These are phyloP conservation scores for Hydropotes inermis DNA, from an alignment of 2,113 vertebrate genomes.

Conservation along the genomic window DNA sequence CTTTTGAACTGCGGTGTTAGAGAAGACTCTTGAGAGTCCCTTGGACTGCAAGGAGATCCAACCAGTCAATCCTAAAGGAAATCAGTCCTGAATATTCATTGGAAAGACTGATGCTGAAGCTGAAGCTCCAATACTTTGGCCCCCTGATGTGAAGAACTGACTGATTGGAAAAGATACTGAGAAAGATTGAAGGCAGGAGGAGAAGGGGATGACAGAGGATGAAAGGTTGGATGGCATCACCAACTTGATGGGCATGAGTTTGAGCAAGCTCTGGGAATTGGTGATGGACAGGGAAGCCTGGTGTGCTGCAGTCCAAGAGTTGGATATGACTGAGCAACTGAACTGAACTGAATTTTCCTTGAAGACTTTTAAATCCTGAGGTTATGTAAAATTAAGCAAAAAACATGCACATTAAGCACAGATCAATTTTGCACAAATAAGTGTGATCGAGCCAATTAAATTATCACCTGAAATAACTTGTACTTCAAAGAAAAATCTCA, in stretches of 20 bases:
- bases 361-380: conserved; percentile 30
- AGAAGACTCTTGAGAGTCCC: not conserved
- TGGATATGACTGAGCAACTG: not conserved
- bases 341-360: not conserved
- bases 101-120: not conserved
- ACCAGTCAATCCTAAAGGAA: not conserved
- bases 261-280: too few species aligned
- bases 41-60: not conserved
- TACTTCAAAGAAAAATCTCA: not conserved
- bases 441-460: conserved; percentile 33
- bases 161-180: not conserved
- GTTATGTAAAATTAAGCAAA: conserved; percentile 44
- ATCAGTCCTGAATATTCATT: not conserved
- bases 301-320: not conserved
- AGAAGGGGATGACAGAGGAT: too few species aligned
- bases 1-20: not conserved
- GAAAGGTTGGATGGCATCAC: too few species aligned
- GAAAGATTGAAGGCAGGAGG: too few species aligned
- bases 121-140: not conserved
- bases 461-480: conserved; percentile 34
- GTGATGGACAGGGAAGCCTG: not conserved
- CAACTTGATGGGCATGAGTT: too few species aligned
- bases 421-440: conserved; percentile 48
- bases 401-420: conserved; percentile 30
- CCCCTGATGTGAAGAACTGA: not conserved